phyloP scores from a whole-genome alignment of 2,113 vertebrate species.

The Pluvialis apricaria region DNA sequence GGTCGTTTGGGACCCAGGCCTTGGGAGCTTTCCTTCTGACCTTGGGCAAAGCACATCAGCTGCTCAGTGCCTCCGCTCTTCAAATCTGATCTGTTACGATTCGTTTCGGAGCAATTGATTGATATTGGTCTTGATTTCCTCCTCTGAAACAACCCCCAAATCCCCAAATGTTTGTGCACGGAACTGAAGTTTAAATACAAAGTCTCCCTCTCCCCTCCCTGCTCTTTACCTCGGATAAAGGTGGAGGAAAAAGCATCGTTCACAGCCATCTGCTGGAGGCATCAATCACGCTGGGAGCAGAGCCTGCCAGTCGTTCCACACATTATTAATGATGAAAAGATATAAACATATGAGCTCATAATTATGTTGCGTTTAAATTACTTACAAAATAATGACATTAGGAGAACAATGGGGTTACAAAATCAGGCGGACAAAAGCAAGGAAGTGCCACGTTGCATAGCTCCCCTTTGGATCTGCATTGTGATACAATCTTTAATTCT shows the following conservation, averaged over 20 bases:
- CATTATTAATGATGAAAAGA: conserved; percentile 24
- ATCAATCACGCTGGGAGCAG: neutral
- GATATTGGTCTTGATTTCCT: neutral
- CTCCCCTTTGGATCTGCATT: conserved; percentile 25
- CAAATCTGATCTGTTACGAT: neutral
- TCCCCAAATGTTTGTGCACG: neutral
- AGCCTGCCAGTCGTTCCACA: neutral
- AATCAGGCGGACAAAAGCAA: neutral
- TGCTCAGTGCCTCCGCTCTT: neutral
- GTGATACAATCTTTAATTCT: conserved; percentile 51
- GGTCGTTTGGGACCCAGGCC: neutral
- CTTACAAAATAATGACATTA: conserved; percentile 43
- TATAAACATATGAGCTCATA: conserved; percentile 22
- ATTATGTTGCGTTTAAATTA: conserved; percentile 11
- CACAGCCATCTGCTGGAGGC: neutral
- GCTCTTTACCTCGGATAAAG: neutral
- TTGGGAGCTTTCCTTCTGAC: neutral
- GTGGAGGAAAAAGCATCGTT: neutral
- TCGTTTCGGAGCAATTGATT: neutral
- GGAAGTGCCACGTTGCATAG: neutral
- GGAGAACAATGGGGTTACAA: conserved; percentile 17
- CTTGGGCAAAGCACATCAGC: neutral
- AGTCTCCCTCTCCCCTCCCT: neutral
- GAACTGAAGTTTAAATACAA: neutral
- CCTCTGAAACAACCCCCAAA: neutral